phyloP scores from a whole-genome alignment of 1,140 invertebrate species.

The Polypedilum vanderplanki region DNA sequence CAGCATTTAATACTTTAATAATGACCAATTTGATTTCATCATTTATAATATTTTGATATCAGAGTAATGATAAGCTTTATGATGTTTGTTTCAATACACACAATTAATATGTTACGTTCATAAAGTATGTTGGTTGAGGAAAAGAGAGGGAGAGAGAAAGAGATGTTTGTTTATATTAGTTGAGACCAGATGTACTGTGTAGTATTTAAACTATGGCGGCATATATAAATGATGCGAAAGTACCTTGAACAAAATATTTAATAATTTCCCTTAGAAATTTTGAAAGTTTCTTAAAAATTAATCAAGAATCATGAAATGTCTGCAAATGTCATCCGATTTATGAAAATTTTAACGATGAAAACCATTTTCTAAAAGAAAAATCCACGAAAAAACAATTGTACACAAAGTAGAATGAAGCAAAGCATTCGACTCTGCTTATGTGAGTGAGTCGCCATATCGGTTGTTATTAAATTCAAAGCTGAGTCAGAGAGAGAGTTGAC shows the following conservation, averaged over 20 bases:
- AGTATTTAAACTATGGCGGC: not conserved
- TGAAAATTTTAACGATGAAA: not conserved
- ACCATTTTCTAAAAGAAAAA: not conserved
- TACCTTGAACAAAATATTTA: not conserved
- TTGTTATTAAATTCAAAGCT: constrained; percentile 19
- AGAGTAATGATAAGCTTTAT: too few relatives aligned
- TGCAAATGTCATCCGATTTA: not conserved
- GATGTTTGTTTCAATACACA: too few relatives aligned
- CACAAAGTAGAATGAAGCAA: not conserved
- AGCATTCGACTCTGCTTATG: not conserved
- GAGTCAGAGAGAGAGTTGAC: constrained; percentile 3
- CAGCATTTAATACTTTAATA: too few relatives aligned
- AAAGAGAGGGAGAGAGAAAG: not conserved
- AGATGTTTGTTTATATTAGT: constrained; percentile 7
- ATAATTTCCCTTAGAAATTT: not conserved
- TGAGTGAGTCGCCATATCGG: constrained; percentile 8
- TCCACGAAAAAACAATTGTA: not conserved
- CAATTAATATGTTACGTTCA: too few relatives aligned
- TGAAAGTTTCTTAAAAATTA: not conserved
- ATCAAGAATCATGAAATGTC: not conserved
- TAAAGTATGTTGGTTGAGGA: too few relatives aligned
- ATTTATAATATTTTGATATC: too few relatives aligned
- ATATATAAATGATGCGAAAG: not conserved
- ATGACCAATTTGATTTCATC: too few relatives aligned
- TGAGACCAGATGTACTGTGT: not conserved